These are phyloP conservation scores for Hyphantria cunea DNA, from an alignment of 1,140 invertebrate genomes.

Conservation along the genomic window DNA sequence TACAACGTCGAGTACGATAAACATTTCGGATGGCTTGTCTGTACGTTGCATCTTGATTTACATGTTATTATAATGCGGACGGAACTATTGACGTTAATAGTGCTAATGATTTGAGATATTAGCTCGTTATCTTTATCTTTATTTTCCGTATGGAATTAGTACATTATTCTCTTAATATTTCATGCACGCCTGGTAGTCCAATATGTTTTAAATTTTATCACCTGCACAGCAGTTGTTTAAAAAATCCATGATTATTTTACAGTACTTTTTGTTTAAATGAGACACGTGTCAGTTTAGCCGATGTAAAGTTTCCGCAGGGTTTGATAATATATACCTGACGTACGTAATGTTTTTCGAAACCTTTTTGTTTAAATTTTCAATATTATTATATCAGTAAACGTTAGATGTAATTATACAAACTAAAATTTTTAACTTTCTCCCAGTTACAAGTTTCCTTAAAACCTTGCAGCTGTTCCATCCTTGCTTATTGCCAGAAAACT, in stretches of 20 bases:
- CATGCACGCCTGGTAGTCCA: conserved; percentile 24
- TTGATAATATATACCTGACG: too few species aligned
- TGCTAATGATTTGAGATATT: conserved; percentile 34
- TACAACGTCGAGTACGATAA: conserved; percentile 26
- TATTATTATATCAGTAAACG: too few species aligned
- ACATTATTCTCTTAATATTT: conserved; percentile 31
- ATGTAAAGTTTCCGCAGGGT: not conserved
- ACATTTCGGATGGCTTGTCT: conserved; percentile 17
- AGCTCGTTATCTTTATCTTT: conserved; percentile 32
- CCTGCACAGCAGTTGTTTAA: not conserved
- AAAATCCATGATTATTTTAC: conserved; percentile 1
- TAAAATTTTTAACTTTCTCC: too few species aligned
- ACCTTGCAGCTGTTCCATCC: too few species aligned
- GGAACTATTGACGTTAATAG: conserved; percentile 31
- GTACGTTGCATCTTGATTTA: conserved; percentile 25
- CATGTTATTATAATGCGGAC: conserved; percentile 33
- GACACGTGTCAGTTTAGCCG: not conserved
- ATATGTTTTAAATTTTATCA: conserved; percentile 20
- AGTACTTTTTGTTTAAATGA: not conserved
- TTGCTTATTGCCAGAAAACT: too few species aligned
- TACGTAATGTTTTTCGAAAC: too few species aligned
- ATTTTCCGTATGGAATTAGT: conserved; percentile 28
- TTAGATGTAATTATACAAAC: too few species aligned
- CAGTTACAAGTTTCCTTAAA: too few species aligned
- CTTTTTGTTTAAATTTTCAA: too few species aligned